Evolutionary conservation across 2,113 vertebrate genomes (phyloP).

Genomic region (Bothrops jararaca): DNA sequence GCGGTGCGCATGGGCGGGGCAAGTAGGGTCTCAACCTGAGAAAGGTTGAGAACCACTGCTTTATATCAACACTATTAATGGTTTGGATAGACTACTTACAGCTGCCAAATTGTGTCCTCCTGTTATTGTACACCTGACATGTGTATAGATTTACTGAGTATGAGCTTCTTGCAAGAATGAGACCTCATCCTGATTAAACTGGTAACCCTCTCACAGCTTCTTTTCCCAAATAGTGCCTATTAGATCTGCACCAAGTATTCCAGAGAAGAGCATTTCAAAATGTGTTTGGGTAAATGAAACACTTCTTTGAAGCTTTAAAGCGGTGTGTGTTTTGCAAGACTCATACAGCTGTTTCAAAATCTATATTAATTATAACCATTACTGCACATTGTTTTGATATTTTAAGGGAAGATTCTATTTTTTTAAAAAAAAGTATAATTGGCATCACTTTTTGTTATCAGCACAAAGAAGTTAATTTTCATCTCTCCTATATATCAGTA

Average conservation of each 20-base stretch:
- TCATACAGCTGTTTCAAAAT: background rate
- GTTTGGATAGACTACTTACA: background rate
- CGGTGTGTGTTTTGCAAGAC: background rate
- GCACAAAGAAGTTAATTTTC: background rate
- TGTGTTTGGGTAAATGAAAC: background rate
- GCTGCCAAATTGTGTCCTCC: background rate
- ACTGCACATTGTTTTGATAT: background rate
- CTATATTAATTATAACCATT: background rate
- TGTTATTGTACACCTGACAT: background rate
- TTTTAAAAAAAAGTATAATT: background rate
- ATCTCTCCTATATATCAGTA: background rate
- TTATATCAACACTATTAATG: conserved; percentile 7
- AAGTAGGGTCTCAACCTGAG: too few relatives aligned
- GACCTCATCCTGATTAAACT: background rate
- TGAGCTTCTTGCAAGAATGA: background rate
- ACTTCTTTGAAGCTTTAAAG: background rate
- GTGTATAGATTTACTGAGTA: background rate
- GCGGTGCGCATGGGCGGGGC: too few relatives aligned
- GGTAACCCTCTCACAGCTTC: background rate
- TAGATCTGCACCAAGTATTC: background rate
- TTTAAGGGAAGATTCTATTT: background rate
- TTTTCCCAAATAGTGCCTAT: background rate
- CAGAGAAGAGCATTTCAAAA: background rate
- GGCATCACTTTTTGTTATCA: background rate
- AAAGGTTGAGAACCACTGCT: too few relatives aligned